phyloP scores from a whole-genome alignment of 2,113 vertebrate genomes.

The Morphnarchus princeps region DNA sequence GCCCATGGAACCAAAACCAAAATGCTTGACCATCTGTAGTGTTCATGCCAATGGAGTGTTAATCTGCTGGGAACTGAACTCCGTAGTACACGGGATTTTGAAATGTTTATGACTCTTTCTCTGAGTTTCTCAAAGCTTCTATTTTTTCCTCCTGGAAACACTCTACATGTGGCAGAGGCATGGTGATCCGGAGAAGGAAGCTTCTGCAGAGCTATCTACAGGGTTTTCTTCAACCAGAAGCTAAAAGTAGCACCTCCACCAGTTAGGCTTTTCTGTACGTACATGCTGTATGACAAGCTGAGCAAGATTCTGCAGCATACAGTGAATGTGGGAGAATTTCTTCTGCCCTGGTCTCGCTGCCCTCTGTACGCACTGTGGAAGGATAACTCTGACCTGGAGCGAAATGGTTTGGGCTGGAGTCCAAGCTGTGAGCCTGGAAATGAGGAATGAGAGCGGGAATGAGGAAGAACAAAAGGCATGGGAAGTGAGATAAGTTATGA shows the following conservation, averaged over 20 bases:
- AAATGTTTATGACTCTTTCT: background rate
- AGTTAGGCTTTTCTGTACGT: background rate
- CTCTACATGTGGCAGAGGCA: background rate
- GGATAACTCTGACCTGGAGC: background rate
- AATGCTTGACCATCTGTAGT: background rate
- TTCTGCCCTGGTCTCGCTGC: accelerated
- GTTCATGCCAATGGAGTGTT: background rate
- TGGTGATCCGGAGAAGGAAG: background rate
- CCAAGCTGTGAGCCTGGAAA: background rate
- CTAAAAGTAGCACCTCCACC: background rate
- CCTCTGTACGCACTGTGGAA: background rate
- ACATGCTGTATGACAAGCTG: background rate
- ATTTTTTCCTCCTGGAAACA: background rate
- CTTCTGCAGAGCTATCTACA: background rate
- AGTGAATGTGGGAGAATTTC: background rate
- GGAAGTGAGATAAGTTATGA: background rate
- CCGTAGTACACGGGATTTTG: background rate
- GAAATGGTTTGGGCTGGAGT: background rate
- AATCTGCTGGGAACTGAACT: background rate
- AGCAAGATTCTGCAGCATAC: background rate
- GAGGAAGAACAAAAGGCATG: background rate
- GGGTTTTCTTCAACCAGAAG: background rate
- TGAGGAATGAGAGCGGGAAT: background rate
- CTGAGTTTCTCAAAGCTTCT: background rate
- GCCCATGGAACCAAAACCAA: background rate